Base-by-base conservation (phyloP, 2,797 vertebrate genomes). In the Buphagus erythrorhynchus region DNA sequence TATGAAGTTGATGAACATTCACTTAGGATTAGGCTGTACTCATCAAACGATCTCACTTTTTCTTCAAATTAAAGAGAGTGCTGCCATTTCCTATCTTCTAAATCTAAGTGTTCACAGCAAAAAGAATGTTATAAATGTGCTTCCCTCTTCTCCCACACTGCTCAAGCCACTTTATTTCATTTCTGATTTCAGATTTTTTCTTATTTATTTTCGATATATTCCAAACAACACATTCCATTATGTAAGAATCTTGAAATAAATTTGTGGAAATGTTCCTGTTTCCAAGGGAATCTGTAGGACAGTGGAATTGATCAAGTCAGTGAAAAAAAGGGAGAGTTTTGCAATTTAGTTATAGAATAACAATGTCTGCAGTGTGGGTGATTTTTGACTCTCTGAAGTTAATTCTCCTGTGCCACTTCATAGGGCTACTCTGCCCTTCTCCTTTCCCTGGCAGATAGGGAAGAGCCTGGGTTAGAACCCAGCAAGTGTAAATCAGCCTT, bases 1-100 rank as follows among this genome's bases (percentile, higher is more conserved):
- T 95, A 77, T 69, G 84, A 95, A 90, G 68, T 11, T 94, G 78
- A 90, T 90, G 89, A 91, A 86, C 87, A 83, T 94, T 83, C 87
- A 83, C 65, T 2, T 13, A 91, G 84, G 68, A 90, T 91, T 94
- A 93, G 57, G 10, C 38, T 88, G 33, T 82, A 74, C 57, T 93
- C 48, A 85, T 89, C 86, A 95, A 85, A 81, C 0, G 1, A 79
- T 89, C 40, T 77, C 55, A 61, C 42, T 86, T 95, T 83, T 92
- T 87, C 81, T 92, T 91, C 36, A 67, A 87, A 89, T 87, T 92
- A 89, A 81, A 86, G 21, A 57, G 25, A 63, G 16, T 71, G 28
- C 7, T 82, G 63, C 33, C 10, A 2, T 82, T 82, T 91, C 35
- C 21, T 77, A 7, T 54, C 15, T 59, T 89, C 36, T 89, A 79